Percentiles rank a stretch among this genome's conserved stretches.
phyloP scores from a whole-genome alignment of 2,888 invertebrate species.

The Oxyteleia sp. region DNA sequence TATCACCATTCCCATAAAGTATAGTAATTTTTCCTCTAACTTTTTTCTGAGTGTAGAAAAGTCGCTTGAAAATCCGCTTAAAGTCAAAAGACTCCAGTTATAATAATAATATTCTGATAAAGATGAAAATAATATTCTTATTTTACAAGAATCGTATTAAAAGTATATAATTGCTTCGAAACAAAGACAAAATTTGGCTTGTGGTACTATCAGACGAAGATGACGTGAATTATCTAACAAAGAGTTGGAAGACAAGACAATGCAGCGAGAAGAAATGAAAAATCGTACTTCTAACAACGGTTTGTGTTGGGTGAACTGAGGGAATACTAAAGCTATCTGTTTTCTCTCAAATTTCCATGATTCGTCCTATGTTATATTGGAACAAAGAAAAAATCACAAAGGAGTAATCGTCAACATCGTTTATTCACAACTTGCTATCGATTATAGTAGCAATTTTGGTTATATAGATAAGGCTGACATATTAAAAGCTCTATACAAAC shows the following conservation, averaged over 20 bases:
- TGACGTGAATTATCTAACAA: not conserved
- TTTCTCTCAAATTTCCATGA: not conserved
- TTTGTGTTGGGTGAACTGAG: not conserved
- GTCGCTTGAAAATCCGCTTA: too few relatives aligned
- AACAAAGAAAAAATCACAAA: not conserved
- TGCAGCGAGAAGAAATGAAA: not conserved
- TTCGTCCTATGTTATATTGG: not conserved
- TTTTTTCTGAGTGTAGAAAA: too few relatives aligned
- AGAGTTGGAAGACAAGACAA: not conserved
- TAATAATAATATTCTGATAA: too few relatives aligned
- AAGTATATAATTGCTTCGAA: not conserved
- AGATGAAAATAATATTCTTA: too few relatives aligned
- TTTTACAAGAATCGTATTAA: too few relatives aligned
- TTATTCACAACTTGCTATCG: slow-evolving; percentile 56
- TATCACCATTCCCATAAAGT: too few relatives aligned
- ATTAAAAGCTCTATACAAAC: not conserved
- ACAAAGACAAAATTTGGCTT: not conserved
- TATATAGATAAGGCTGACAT: slow-evolving; percentile 52
- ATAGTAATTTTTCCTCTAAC: too few relatives aligned
- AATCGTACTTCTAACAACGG: not conserved
- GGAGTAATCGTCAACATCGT: not conserved
- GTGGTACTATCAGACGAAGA: not conserved
- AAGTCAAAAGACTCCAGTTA: too few relatives aligned
- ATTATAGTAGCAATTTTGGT: slow-evolving; percentile 80
- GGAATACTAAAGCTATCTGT: not conserved